Evolutionary conservation across 2,888 invertebrate species (phyloP).

Genomic region (Danaus chrysippus): DNA sequence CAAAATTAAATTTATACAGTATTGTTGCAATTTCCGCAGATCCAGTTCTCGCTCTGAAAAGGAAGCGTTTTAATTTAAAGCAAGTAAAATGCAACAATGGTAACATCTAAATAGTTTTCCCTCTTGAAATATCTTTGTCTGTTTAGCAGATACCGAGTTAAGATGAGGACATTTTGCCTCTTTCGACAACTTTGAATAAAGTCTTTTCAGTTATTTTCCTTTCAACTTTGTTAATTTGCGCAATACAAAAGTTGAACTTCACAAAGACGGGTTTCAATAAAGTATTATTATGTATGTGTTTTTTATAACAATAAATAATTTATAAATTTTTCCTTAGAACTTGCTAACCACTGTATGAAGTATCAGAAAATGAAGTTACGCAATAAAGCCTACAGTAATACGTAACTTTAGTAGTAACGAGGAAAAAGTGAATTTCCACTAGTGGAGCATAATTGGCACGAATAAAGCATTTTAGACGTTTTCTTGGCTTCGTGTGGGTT

Average conservation of each 20-base stretch:
- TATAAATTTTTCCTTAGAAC: background rate
- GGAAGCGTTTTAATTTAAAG: constrained; percentile 50
- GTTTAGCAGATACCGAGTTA: background rate
- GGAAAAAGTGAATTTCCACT: constrained; percentile 16
- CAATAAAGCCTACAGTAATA: background rate
- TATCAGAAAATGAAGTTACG: background rate
- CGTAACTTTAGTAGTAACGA: background rate
- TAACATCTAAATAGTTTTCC: constrained; percentile 18
- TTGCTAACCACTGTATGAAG: background rate
- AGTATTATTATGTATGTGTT: no score
- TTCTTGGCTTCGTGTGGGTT: constrained; percentile 24
- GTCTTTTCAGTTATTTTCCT: background rate
- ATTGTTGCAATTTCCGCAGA: constrained; percentile 54
- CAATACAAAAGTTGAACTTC: background rate
- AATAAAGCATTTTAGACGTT: constrained; percentile 30
- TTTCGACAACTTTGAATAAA: background rate
- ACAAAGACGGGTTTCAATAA: background rate
- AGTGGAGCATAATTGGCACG: constrained; percentile 23
- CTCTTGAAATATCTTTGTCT: constrained; percentile 14
- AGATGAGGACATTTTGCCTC: constrained; percentile 4
- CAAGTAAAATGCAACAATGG: constrained; percentile 29
- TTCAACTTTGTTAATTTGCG: background rate
- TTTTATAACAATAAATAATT: background rate
- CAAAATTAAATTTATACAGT: constrained; percentile 14
- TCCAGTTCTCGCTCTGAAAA: constrained; percentile 41